Percentiles rank a stretch among this genome's conserved stretches.
phyloP scores from a whole-genome alignment of 2,797 vertebrate genomes.

The Phataginus tricuspis region DNA sequence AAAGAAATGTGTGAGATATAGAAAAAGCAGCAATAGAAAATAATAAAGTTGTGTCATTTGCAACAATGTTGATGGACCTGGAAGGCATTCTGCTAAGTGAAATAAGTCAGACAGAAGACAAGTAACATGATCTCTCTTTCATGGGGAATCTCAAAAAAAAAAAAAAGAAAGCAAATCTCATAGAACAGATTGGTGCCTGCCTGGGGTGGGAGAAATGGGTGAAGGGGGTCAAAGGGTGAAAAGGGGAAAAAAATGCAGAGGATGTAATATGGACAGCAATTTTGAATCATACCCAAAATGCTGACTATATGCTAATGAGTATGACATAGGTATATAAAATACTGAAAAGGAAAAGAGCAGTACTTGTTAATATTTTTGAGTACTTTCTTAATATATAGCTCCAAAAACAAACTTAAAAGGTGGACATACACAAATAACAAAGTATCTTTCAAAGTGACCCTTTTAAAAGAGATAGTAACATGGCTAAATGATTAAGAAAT shows the following conservation, averaged over 20 bases:
- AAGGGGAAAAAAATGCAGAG: neutral
- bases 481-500: slow-evolving; percentile 3
- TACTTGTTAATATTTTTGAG: neutral
- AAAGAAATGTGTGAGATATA: neutral
- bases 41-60: neutral
- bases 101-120: neutral
- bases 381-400: neutral
- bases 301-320: neutral
- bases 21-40: neutral
- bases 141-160: neutral
- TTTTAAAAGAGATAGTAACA: neutral
- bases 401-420: neutral
- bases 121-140: neutral
- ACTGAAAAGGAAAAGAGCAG: neutral
- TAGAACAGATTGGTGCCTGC: neutral
- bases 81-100: neutral
- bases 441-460: neutral
- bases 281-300: neutral
- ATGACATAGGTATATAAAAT: neutral
- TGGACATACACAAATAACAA: neutral
- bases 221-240: neutral
- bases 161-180: neutral
- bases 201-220: neutral
- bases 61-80: neutral
- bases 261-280: neutral